phyloP scores from a whole-genome alignment of 2,113 vertebrate species.

The Fulica atra region DNA sequence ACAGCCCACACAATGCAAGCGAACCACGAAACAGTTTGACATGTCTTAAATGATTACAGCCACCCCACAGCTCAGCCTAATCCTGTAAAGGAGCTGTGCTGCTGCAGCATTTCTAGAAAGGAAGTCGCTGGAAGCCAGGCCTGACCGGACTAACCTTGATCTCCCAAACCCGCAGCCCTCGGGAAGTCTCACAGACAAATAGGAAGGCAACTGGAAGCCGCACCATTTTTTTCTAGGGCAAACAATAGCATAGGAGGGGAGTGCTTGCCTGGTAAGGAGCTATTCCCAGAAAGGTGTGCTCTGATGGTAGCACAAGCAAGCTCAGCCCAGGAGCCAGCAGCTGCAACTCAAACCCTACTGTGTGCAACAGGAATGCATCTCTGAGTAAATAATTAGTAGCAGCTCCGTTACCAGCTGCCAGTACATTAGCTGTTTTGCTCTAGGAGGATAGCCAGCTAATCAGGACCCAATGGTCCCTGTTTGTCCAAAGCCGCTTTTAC shows the following conservation, averaged over 20 bases:
- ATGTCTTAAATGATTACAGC: background rate
- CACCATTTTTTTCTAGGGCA: background rate
- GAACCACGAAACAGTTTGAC: background rate
- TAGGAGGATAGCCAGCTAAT: background rate
- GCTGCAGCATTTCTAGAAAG: background rate
- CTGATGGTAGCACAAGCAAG: background rate
- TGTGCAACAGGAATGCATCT: background rate
- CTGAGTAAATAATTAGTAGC: slow-evolving; percentile 33
- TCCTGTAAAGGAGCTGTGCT: background rate
- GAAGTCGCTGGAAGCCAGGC: background rate
- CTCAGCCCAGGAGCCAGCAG: background rate
- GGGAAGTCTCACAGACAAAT: slow-evolving; percentile 36
- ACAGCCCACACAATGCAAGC: background rate
- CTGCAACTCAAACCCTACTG: background rate
- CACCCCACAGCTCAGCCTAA: background rate
- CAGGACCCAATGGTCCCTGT: accelerated
- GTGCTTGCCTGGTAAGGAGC: background rate
- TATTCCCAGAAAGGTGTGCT: background rate
- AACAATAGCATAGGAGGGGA: background rate
- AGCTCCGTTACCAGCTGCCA: background rate
- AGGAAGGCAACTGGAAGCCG: slow-evolving; percentile 19
- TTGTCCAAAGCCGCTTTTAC: background rate
- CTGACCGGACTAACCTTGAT: slow-evolving; percentile 1
- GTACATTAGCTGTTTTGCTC: background rate
- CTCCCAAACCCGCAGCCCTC: background rate